Evolutionary conservation across 2,797 vertebrate species (phyloP), one percentile per base, ranked within the genome.

Genomic region (Etheostoma nigrum): DNA sequence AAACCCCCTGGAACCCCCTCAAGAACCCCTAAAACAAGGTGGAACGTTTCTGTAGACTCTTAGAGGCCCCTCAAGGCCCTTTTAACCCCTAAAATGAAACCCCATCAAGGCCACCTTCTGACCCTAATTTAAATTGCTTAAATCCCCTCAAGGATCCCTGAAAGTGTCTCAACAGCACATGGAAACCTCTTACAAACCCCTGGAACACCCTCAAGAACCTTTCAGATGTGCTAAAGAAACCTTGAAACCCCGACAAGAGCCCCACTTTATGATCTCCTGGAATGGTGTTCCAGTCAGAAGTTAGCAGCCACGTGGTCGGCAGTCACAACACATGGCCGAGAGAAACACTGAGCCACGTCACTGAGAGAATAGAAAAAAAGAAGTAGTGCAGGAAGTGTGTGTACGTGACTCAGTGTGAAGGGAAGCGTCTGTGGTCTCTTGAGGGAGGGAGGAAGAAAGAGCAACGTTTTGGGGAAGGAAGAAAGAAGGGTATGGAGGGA

Each of bases 341-440:
- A 14, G 8, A 83, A 48, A 83, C 59, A 8, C 18, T 1, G 60
- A 68, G 67, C 74, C 80, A 74, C 64, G 72, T 83, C 76, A 75
- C 3, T 4, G 23, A 48, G 36, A 61, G 36, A 63, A 36, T 0
- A 66, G 36, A 52, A 18, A 30, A 53, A 16, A 23, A 64, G 13
- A 70, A 52, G 59, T 78, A 70, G 47, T 78, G 64, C 67, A 87
- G 86, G 86, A 89, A 87, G 82, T 74, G 64, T 72, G 89, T 3
- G 54, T 80, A 85, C 70, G 78, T 83, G 88, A 88, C 74, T 88
- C 66, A 30, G 59, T 36, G 76, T 45, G 57, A 77, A 64, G 68
- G 84, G 80, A 89, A 84, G 77, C 45, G 23, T 54, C 69, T 45
- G 16, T 1, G 23, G 75, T 81, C 80, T 83, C 90, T 16, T 1